These are phyloP conservation scores for Chirona hameri DNA, from an alignment of 2,888 invertebrate species.

Conservation along the genomic window DNA sequence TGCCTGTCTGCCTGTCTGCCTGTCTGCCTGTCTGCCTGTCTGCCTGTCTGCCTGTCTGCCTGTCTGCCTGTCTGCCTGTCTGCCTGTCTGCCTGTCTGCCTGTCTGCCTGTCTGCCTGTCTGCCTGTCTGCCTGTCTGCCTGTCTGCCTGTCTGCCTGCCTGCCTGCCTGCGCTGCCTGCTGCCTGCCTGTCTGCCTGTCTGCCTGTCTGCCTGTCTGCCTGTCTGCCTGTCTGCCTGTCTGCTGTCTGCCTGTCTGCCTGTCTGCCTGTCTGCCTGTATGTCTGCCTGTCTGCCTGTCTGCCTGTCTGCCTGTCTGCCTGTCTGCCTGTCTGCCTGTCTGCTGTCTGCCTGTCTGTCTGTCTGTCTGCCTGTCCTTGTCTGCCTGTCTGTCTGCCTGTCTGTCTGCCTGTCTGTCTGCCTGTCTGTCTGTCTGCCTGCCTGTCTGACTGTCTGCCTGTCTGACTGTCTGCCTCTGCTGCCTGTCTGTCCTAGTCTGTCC, in stretches of 20 bases:
- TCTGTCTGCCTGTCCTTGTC: slow-evolving; percentile 66
- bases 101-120: slow-evolving; percentile 66
- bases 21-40: slow-evolving; percentile 67
- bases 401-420: slow-evolving; percentile 67
- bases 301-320: slow-evolving; percentile 66
- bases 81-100: slow-evolving; percentile 73
- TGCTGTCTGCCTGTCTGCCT: slow-evolving; percentile 66
- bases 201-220: slow-evolving; percentile 69
- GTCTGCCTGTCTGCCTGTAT: slow-evolving; percentile 69
- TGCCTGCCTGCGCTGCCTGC: too few species aligned
- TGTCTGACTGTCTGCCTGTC: slow-evolving; percentile 69
- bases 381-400: slow-evolving; percentile 71
- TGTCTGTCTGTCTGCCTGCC: slow-evolving; percentile 71
- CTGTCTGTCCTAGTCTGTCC: slow-evolving; percentile 74
- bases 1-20: slow-evolving; percentile 66
- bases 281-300: slow-evolving; percentile 74
- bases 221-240: slow-evolving; percentile 76
- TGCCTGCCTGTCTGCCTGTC: slow-evolving; percentile 69
- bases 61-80: slow-evolving; percentile 69
- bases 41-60: slow-evolving; percentile 71
- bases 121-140: slow-evolving; percentile 69
- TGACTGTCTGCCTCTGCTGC: slow-evolving; percentile 73
- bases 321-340: slow-evolving; percentile 70
- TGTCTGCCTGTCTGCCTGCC: slow-evolving; percentile 76
- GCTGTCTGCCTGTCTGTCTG: slow-evolving; percentile 71